Percentiles rank a stretch among this genome's conserved stretches.
These are phyloP conservation scores for Drosophila eugracilis DNA, from an alignment of 1,140 invertebrate species.

Conservation along the genomic window DNA sequence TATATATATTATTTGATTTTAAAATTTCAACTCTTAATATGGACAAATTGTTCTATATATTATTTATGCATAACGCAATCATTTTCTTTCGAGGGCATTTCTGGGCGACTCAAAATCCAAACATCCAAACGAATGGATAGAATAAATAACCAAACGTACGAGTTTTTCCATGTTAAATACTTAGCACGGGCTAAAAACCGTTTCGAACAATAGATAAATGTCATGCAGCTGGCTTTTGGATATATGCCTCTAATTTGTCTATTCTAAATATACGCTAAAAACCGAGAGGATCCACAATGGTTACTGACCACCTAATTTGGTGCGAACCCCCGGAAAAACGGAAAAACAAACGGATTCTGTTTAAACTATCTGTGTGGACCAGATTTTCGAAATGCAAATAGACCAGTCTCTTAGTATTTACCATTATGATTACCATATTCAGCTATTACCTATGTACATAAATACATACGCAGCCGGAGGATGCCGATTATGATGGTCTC, in stretches of 20 bases:
- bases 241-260: slow-evolving; percentile 66
- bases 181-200: slow-evolving; percentile 53
- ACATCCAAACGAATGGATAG: slow-evolving; percentile 31
- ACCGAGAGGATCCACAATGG: slow-evolving; percentile 13
- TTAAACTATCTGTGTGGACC: slow-evolving; percentile 11
- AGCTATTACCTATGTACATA: slow-evolving; percentile 46
- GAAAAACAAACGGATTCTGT: slow-evolving; percentile 1
- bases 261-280: slow-evolving; percentile 63
- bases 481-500: slow-evolving; percentile 52
- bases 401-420: slow-evolving; percentile 6
- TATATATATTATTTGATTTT: neutral
- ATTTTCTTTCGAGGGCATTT: slow-evolving; percentile 3
- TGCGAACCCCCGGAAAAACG: slow-evolving; percentile 3
- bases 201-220: slow-evolving; percentile 71
- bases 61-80: neutral
- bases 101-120: slow-evolving; percentile 13
- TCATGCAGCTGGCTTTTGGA: slow-evolving; percentile 60
- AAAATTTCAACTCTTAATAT: neutral
- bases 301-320: slow-evolving; percentile 56
- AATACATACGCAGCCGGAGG: neutral
- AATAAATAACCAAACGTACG: slow-evolving; percentile 15
- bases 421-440: slow-evolving; percentile 32
- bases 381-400: slow-evolving; percentile 31
- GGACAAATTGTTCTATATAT: neutral
- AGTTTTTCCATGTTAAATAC: slow-evolving; percentile 56